Percentiles rank a stretch among this genome's conserved stretches.
Evolutionary conservation across 2,113 vertebrate species (phyloP).

Genomic region (Rhinoptilus africanus): DNA sequence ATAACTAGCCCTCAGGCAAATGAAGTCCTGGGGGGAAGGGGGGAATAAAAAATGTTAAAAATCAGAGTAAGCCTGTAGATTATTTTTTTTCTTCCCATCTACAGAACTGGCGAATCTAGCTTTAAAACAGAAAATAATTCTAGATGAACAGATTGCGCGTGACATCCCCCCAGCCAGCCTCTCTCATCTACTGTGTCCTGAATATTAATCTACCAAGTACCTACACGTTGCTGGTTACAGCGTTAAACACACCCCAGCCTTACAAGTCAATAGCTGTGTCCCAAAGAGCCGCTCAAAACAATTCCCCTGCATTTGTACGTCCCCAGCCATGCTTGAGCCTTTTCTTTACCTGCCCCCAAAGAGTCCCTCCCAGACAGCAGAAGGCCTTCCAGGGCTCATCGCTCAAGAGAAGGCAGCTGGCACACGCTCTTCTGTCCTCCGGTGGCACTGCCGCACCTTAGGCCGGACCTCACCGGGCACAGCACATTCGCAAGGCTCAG

Average conservation of each 20-base stretch:
- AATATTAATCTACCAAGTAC: slow-evolving; percentile 52
- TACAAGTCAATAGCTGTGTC: not conserved
- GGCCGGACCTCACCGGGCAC: accelerated
- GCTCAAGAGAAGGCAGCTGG: not conserved
- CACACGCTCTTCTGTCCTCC: not conserved
- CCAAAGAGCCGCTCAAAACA: not conserved
- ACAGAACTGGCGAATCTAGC: not conserved
- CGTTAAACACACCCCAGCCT: not conserved
- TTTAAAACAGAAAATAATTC: slow-evolving; percentile 22
- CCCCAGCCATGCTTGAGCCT: not conserved
- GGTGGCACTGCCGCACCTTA: not conserved
- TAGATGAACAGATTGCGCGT: slow-evolving; percentile 41
- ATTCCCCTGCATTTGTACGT: not conserved
- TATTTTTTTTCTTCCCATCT: not conserved
- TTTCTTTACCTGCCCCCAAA: not conserved
- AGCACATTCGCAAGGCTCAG: accelerated
- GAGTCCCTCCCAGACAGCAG: not conserved
- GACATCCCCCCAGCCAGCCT: slow-evolving; percentile 25
- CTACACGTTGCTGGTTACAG: not conserved
- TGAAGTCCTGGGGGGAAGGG: not conserved
- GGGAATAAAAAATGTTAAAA: not conserved
- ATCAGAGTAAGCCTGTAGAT: not conserved
- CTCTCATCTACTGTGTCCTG: slow-evolving; percentile 26
- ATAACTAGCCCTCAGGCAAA: slow-evolving; percentile 57
- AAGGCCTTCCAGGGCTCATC: not conserved